Evolutionary conservation across 2,113 vertebrate genomes (phyloP), one percentile per base, ranked within the genome.

Genomic region (Rhea americana): DNA sequence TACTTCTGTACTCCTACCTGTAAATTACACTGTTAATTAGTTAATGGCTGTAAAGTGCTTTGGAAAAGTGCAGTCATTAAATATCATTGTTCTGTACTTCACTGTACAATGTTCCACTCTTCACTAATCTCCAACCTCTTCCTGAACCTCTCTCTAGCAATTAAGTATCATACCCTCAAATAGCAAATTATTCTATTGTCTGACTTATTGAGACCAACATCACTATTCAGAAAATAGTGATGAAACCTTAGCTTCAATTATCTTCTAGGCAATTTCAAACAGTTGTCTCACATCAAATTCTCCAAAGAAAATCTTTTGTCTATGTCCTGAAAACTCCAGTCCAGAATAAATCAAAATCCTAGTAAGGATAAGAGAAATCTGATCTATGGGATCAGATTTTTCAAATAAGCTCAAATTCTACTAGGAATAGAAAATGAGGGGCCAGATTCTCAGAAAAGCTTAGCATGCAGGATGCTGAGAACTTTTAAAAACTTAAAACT

Each of bases 1-100:
- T 32, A 30, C 79, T 82, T 47, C 84, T 95, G 85, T 91, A 85
- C 79, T 91, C 87, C 79, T 93, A 92, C 94, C 85, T 93, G 89
- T 79, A 96, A 94, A 96, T 96, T 93, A 95, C 79, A 37, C 80
- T 88, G 80, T 82, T 96, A 96, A 96, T 96, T 96, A 94, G 87
- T 94, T 96, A 96, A 96, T 95, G 93, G 58, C 48, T 91, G 80
- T 81, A 90, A 96, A 96, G 87, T 82, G 90, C 61, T 93, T 81
- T 88, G 87, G 79, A 96, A 79, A 92, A 81, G 82, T 93, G 30
- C 74, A 37, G 93, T 96, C 91, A 93, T 95, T 96, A 96, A 93
- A 85, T 41, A 93, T 35, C 66, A 93, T 68, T 91, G 94, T 88
- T 93, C 90, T 88, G 72, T 75, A 61, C 82, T 88, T 51, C 66